phyloP scores from a whole-genome alignment of 2,888 invertebrate species.

The Cryptus armator region DNA sequence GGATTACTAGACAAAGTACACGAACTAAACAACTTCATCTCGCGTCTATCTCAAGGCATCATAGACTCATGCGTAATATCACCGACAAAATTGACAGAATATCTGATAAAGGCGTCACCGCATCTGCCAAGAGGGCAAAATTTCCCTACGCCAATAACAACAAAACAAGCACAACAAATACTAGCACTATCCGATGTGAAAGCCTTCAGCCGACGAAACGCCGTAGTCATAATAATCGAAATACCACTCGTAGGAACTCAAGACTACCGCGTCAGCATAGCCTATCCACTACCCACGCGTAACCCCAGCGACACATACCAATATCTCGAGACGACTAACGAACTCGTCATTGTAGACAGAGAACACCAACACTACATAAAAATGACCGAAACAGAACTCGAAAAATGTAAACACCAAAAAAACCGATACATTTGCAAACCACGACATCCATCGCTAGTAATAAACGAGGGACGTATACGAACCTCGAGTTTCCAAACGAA shows the following conservation, averaged over 20 bases:
- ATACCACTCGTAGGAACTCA: not conserved
- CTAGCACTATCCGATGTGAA: not conserved
- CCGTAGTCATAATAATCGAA: constrained; percentile 4
- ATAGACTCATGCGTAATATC: not conserved
- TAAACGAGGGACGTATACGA: not conserved
- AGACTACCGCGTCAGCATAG: constrained; percentile 3
- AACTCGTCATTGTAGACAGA: constrained; percentile 5
- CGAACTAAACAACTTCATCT: not conserved
- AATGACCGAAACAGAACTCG: not conserved
- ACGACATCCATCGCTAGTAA: not conserved
- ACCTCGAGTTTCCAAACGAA: not conserved
- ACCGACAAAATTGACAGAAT: not conserved
- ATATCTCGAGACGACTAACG: constrained; percentile 15
- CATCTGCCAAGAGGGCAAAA: not conserved
- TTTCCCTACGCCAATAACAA: not conserved
- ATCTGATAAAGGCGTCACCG: not conserved
- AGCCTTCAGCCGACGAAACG: not conserved
- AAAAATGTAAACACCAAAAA: constrained; percentile 5
- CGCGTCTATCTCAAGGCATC: not conserved
- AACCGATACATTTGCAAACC: constrained; percentile 4
- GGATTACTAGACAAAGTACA: not conserved
- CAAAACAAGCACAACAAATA: not conserved
- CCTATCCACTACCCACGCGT: constrained; percentile 4
- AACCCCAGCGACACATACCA: not conserved
- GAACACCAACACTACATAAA: not conserved